Evolutionary conservation across 2,888 invertebrate species (phyloP), one percentile per base, ranked within the genome.

Genomic region (Loripinus fragilis): DNA sequence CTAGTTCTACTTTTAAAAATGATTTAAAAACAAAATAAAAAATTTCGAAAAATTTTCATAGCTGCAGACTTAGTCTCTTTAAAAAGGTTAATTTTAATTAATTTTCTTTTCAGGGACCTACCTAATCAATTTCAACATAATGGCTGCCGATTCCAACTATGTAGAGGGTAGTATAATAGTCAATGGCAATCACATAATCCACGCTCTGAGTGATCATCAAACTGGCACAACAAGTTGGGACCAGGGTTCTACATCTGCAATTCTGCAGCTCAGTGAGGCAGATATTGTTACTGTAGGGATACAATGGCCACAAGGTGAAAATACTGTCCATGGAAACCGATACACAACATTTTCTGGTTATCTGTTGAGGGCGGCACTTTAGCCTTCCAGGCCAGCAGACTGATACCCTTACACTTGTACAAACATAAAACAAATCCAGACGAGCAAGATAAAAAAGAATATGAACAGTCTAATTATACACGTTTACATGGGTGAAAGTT

Each of bases 291-390:
- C 50, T 0, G 70, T 70, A 23, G 48, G 25, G 10, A 48, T 70
- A 25, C 70, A 48, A 0, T 48, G 20, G 15, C 70, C 52, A 0
- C 30, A 66, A 15, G 33, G 12, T 20, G 52, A 70, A 28, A 70
- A 70, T 25, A 52, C 70, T 8, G 50, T 70, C 17, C 50, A 48
- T n/a, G 70, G 50, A 52, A 50, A 70, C 12, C 17, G 50, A 17
- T 69, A 17, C 50, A 69, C 42, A 23, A 69, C 69, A 45, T 70
- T 70, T 48, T 70, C 70, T 48, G 70, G 70, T 3, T 70, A 70
- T 20, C 70, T 70, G 20, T 33, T 70, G 20, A 66, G 66, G 74
- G 38, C 38, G 5, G 38, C 38, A 8, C 38, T 38, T 12, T 38
- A 38, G 12, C 5, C 38, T 38, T 38, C n/a, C n/a, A n/a, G n/a